Percentiles rank a stretch among this genome's conserved stretches.
phyloP scores from a whole-genome alignment of 2,113 vertebrate genomes.

The Ornithorhynchus anatinus region DNA sequence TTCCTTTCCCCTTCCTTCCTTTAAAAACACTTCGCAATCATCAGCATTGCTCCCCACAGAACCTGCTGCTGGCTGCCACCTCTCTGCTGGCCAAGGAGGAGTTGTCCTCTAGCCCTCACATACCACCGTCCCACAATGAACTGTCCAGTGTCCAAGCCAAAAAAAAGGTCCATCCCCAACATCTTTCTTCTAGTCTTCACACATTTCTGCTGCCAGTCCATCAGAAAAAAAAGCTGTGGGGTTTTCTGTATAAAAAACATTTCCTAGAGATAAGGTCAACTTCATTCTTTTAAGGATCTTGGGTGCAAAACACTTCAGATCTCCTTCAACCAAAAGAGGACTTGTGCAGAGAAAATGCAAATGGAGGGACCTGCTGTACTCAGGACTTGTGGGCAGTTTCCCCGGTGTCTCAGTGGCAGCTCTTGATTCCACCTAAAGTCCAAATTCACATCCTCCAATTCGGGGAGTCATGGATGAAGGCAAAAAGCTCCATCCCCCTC shows the following conservation, averaged over 20 bases:
- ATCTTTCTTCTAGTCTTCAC: slow-evolving; percentile 28
- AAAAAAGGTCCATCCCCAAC: slow-evolving; percentile 16
- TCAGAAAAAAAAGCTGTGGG: no score
- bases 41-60: slow-evolving; percentile 7
- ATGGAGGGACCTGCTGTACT: no score
- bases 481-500: no score
- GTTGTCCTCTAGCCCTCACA: slow-evolving; percentile 10
- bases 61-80: background rate
- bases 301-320: background rate
- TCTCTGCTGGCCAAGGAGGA: slow-evolving; percentile 31
- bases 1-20: slow-evolving; percentile 3
- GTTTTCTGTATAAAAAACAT: background rate
- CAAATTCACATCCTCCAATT: no score
- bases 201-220: slow-evolving; percentile 7
- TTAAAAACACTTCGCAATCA: background rate
- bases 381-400: no score
- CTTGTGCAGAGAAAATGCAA: no score
- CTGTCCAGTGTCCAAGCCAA: slow-evolving; percentile 31
- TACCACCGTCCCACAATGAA: slow-evolving; percentile 32
- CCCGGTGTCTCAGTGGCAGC: no score
- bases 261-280: background rate
- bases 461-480: no score
- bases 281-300: background rate
- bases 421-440: no score
- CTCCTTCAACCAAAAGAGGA: no score